Conservation (phyloP, 2,113 vertebrate genomes). For the Pseudonaja textilis region DNA sequence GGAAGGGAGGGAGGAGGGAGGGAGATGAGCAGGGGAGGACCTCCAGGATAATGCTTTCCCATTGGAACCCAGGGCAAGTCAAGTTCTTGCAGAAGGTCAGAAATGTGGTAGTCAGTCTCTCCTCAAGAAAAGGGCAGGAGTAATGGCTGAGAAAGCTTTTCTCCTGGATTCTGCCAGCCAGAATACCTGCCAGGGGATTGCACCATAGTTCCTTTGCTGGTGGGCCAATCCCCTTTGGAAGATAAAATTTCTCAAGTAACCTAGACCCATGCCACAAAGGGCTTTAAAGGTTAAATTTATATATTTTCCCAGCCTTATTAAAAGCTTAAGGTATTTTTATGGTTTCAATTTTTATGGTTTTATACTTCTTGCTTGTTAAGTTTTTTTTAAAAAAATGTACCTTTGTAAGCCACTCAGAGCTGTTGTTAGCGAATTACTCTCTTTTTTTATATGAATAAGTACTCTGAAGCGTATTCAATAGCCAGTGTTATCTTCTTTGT, state of each 20-base stretch:
- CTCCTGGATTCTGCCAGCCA: background rate
- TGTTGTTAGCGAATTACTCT: background rate
- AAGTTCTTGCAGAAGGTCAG: background rate
- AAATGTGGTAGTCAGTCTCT: background rate
- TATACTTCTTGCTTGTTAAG: background rate
- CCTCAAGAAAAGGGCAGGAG: background rate
- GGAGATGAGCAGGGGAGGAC: background rate
- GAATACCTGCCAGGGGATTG: rapidly evolving
- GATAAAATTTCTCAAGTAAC: background rate
- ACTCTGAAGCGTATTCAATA: background rate
- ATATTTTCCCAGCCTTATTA: background rate
- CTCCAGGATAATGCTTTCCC: background rate
- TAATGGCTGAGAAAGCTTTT: background rate
- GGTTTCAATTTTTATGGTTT: background rate
- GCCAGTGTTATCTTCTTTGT: background rate
- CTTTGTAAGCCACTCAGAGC: background rate
- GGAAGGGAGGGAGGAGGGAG: background rate
- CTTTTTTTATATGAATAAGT: background rate
- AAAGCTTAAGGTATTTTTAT: background rate
- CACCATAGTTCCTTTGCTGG: background rate
- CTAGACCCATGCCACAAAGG: background rate
- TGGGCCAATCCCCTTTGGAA: background rate
- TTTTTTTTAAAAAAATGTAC: background rate
- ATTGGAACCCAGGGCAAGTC: background rate
- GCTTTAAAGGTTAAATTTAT: background rate